Conservation (phyloP, 2,888 invertebrate species). For the Quadroppia sp. region DNA sequence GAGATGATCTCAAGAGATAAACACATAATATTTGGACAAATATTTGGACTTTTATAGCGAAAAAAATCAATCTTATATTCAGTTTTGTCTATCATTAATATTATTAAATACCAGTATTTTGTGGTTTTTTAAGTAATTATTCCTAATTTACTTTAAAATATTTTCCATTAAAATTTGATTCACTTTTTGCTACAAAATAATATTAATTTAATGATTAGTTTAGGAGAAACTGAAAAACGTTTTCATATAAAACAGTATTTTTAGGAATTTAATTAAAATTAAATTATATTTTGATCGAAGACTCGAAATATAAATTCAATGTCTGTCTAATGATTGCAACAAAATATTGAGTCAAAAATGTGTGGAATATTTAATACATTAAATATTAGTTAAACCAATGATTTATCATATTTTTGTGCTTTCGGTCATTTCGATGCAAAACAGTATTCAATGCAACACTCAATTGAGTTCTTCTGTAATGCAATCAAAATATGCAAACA, state of each 20-base stretch:
- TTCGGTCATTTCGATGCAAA: conserved; percentile 1
- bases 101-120: background rate
- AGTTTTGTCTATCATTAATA: background rate
- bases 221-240: background rate
- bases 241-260: background rate
- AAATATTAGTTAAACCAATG: conserved; percentile 1
- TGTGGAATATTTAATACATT: background rate
- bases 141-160: background rate
- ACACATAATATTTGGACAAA: background rate
- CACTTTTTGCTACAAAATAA: background rate
- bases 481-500: conserved; percentile 12
- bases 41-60: background rate
- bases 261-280: conserved; percentile 17
- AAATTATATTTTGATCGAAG: background rate
- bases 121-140: background rate
- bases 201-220: background rate
- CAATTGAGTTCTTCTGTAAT: background rate
- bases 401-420: conserved; percentile 3
- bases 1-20: background rate
- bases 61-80: background rate
- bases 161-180: background rate
- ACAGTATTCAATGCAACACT: background rate
- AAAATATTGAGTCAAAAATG: background rate
- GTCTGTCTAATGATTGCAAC: background rate
- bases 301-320: background rate